phyloP scores from a whole-genome alignment of 2,113 vertebrate genomes.

The Caranx ignobilis region DNA sequence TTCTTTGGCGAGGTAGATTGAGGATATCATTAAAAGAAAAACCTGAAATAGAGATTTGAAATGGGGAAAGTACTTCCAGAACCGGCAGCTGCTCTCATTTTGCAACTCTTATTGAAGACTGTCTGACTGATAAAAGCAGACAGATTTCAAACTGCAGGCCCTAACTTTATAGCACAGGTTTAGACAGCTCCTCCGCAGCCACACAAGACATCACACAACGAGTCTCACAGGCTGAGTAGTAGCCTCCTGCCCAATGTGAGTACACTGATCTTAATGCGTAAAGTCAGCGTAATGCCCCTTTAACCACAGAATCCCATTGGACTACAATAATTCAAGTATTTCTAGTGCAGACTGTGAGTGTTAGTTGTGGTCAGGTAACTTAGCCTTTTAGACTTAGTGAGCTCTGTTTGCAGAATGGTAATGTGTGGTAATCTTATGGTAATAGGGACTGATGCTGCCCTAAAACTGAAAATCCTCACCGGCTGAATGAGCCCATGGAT shows the following conservation, averaged over 20 bases:
- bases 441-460: constrained; percentile 53
- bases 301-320: constrained; percentile 16
- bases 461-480: constrained; percentile 72
- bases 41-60: not conserved
- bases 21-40: not conserved
- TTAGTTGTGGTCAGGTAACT: constrained; percentile 40
- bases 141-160: constrained; percentile 3
- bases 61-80: not conserved
- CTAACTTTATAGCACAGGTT: constrained; percentile 4
- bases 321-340: not conserved
- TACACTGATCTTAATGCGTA: not conserved
- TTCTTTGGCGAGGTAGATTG: not conserved
- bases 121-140: constrained; percentile 8
- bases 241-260: not conserved
- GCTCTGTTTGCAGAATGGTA: constrained; percentile 53
- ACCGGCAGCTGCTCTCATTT: not conserved
- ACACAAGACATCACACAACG: constrained; percentile 4
- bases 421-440: constrained; percentile 76
- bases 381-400: constrained; percentile 3
- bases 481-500: constrained; percentile 73
- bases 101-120: not conserved
- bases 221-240: constrained; percentile 9
- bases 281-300: not conserved
- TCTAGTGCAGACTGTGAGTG: not conserved
- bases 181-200: not conserved